Evolutionary conservation across 2,797 vertebrate genomes (phyloP).

Genomic region (Galaxias olidus): DNA sequence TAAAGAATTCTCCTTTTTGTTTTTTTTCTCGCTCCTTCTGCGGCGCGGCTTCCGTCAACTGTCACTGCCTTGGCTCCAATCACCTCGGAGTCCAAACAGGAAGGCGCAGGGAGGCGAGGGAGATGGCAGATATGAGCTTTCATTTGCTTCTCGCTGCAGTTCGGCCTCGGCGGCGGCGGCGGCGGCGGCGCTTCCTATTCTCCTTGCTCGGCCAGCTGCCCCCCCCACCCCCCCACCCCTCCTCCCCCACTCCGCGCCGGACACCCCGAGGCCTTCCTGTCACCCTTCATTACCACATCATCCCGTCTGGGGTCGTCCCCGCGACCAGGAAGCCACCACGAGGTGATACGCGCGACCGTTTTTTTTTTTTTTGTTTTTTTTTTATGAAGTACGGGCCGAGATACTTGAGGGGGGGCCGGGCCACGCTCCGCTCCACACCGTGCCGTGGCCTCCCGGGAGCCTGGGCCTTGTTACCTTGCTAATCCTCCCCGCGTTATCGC

Average conservation of each 20-base stretch:
- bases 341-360: conserved; percentile 39
- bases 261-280: conserved; percentile 90
- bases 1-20: conserved; percentile 75
- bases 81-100: conserved; percentile 99
- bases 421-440: too few species aligned
- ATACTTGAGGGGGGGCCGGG: conserved; percentile 36
- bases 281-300: conserved; percentile 87
- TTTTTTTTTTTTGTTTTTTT: too few species aligned
- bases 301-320: conserved; percentile 54
- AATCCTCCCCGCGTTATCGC: conserved; percentile 60
- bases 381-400: conserved; percentile 56
- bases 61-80: conserved; percentile 95
- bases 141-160: conserved; percentile 92
- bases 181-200: conserved; percentile 83
- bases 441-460: not conserved
- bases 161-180: conserved; percentile 79
- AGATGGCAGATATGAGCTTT: conserved; percentile 95
- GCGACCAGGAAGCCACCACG: conserved; percentile 67
- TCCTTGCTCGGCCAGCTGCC: conserved; percentile 82
- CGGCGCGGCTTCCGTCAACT: conserved; percentile 92
- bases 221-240: too few species aligned
- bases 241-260: conserved; percentile 84
- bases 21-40: conserved; percentile 81
- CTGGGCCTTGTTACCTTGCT: conserved; percentile 64
- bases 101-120: conserved; percentile 90